A percentile compares a stretch with the other conserved stretches of the same genome.
phyloP scores from a whole-genome alignment of 2,888 invertebrate species.

The Drosophila gaucha region DNA sequence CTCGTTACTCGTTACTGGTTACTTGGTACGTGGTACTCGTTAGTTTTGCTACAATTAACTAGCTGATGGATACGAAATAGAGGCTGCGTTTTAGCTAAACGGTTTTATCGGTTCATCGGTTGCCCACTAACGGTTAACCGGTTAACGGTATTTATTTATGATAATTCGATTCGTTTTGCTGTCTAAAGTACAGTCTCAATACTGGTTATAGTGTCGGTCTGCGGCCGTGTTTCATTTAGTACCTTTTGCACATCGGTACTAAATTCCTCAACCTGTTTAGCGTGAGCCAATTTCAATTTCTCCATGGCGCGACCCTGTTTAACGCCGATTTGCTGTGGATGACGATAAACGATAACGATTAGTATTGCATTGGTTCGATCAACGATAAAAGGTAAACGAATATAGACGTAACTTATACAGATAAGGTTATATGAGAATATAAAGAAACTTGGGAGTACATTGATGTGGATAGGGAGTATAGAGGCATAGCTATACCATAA shows the following conservation, averaged over 20 bases:
- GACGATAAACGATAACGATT: conserved; percentile 32
- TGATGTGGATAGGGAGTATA: too few relatives aligned
- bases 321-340: conserved; percentile 89
- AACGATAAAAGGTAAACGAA: too few relatives aligned
- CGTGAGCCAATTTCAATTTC: conserved; percentile 95
- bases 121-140: neutral
- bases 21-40: neutral
- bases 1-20: too few relatives aligned
- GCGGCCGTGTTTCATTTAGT: conserved; percentile 80
- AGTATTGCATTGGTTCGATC: conserved; percentile 7
- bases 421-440: too few relatives aligned
- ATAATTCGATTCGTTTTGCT: conserved; percentile 27
- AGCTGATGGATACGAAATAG: conserved; percentile 31
- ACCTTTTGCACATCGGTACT: conserved; percentile 94
- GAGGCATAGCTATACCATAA: too few relatives aligned
- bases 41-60: conserved; percentile 36
- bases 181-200: conserved; percentile 84
- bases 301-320: conserved; percentile 97
- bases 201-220: conserved; percentile 81
- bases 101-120: neutral
- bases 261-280: conserved; percentile 95
- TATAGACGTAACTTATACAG: too few relatives aligned
- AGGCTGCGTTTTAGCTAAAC: too few relatives aligned
- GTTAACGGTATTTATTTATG: conserved; percentile 5
- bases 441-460: too few relatives aligned